Conservation (phyloP, 2,797 vertebrate species). For the Chaenodraco wilsoni region DNA sequence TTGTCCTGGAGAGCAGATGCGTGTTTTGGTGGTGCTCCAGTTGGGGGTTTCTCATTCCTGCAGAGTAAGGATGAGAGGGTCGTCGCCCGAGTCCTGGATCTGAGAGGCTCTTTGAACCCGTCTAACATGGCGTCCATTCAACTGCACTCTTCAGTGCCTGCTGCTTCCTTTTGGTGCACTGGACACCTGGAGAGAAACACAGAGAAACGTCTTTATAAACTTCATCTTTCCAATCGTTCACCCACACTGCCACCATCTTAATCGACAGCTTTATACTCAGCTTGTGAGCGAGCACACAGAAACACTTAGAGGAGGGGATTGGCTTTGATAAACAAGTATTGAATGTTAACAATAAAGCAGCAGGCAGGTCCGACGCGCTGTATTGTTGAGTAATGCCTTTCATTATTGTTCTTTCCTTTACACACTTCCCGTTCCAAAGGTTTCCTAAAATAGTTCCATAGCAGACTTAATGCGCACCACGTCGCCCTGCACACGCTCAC, state of each 20-base stretch:
- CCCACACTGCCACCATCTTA: constrained; percentile 1
- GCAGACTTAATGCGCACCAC: constrained; percentile 59
- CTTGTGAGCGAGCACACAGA: constrained; percentile 17
- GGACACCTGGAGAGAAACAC: constrained; percentile 55
- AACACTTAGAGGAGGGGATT: constrained; percentile 19
- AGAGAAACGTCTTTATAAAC: constrained; percentile 6
- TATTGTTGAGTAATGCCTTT: constrained; percentile 66
- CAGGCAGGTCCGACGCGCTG: constrained; percentile 49
- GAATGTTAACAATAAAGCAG: constrained; percentile 45
- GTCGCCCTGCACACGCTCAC: constrained; percentile 74
- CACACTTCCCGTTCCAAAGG: constrained; percentile 69
- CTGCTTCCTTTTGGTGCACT: constrained; percentile 54
- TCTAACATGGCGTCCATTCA: constrained; percentile 64
- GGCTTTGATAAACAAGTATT: constrained; percentile 48
- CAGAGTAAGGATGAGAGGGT: constrained; percentile 43
- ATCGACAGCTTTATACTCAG: no score
- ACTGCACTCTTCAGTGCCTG: constrained; percentile 61
- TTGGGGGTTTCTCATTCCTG: constrained; percentile 59
- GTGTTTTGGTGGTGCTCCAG: constrained; percentile 52
- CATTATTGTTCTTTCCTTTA: constrained; percentile 75
- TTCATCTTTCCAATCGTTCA: constrained; percentile 13
- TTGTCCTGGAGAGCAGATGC: constrained; percentile 51
- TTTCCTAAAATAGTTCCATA: constrained; percentile 78
- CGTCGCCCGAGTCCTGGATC: constrained; percentile 65
- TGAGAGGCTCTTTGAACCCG: constrained; percentile 52